Conservation (phyloP, 2,888 invertebrate genomes). For the Aphrophora alni region DNA sequence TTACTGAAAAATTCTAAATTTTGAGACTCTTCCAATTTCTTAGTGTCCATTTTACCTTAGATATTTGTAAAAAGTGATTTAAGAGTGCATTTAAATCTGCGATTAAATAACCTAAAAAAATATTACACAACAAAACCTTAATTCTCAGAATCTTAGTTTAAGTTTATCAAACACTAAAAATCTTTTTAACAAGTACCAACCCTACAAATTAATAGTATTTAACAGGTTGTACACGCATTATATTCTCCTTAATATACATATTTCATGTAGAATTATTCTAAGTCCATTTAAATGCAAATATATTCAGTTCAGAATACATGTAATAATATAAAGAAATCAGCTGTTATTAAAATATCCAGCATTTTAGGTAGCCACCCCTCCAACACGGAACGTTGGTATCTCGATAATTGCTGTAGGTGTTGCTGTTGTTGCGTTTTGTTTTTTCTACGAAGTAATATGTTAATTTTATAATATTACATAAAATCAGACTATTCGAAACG, state of each 20-base stretch:
- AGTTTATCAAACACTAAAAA: no score
- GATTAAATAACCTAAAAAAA: no score
- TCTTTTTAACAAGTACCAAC: no score
- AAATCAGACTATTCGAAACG: not conserved
- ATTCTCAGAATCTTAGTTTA: no score
- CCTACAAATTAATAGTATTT: no score
- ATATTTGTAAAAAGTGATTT: no score
- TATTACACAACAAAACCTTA: no score
- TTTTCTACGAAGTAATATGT: no score
- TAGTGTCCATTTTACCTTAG: no score
- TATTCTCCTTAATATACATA: not conserved
- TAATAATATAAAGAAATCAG: constrained; percentile 2
- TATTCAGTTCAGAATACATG: not conserved
- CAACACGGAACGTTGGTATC: not conserved
- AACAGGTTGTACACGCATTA: not conserved
- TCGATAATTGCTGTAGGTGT: not conserved
- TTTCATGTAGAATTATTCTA: not conserved
- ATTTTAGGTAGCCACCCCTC: not conserved
- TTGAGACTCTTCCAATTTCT: no score
- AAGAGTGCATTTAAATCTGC: no score
- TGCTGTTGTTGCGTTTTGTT: not conserved
- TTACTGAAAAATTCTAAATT: no score
- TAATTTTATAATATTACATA: not conserved
- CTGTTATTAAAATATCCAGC: not conserved
- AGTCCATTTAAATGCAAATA: not conserved